Conservation (phyloP, 2,888 invertebrate genomes). For the Apoda limacodes region DNA sequence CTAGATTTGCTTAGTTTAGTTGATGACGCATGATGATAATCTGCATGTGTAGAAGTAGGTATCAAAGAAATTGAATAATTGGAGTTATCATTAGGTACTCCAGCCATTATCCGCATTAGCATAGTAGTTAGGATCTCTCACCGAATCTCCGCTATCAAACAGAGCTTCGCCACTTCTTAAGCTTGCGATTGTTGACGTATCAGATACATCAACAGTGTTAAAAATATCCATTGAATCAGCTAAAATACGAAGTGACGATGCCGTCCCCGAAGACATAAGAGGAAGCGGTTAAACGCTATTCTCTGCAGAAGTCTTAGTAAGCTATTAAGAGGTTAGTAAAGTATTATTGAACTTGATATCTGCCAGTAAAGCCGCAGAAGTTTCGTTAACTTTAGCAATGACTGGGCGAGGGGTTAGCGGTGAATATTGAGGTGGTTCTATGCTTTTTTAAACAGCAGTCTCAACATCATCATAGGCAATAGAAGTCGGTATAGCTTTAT, state of each 20-base stretch:
- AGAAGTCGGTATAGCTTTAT: conserved; percentile 8
- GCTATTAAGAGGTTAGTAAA: no score
- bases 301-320: conserved; percentile 11
- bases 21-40: conserved; percentile 9
- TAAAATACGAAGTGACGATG: conserved; percentile 11
- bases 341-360: conserved; percentile 10
- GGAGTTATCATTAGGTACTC: conserved; percentile 12
- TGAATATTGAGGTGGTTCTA: conserved; percentile 13
- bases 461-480: conserved; percentile 10
- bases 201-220: conserved; percentile 6
- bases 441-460: conserved; percentile 11
- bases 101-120: conserved; percentile 10
- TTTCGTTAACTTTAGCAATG: conserved; percentile 11
- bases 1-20: conserved; percentile 8
- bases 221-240: conserved; percentile 11
- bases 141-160: conserved; percentile 13
- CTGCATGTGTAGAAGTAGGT: conserved; percentile 9
- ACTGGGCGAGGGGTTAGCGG: conserved; percentile 11
- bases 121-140: conserved; percentile 12
- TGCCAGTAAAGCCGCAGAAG: no score
- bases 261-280: conserved; percentile 11
- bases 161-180: conserved; percentile 11
- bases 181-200: conserved; percentile 13
- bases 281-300: conserved; percentile 13
- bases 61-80: conserved; percentile 15